Evolutionary conservation across 1,140 invertebrate genomes (phyloP).

Genomic region (Nephotettix cincticeps): DNA sequence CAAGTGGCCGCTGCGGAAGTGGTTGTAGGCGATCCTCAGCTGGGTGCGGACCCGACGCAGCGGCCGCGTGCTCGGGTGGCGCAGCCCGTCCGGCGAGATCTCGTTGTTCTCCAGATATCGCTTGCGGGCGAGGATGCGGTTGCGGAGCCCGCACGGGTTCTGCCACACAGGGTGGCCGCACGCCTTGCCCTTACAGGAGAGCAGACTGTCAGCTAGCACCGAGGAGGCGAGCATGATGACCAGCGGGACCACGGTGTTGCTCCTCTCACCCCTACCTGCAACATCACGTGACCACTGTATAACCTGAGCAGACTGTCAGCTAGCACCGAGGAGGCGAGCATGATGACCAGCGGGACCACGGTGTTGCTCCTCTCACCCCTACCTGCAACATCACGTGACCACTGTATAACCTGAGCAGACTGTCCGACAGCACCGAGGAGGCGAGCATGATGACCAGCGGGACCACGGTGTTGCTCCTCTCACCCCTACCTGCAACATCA

Average conservation of each 20-base stretch:
- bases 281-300: too few species aligned
- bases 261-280: slow-evolving; percentile 38
- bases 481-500: too few species aligned
- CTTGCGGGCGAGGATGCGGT: neutral
- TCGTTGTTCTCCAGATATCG: slow-evolving; percentile 9
- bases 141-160: slow-evolving; percentile 47
- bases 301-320: slow-evolving; percentile 29
- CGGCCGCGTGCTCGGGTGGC: slow-evolving; percentile 30
- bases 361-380: too few species aligned
- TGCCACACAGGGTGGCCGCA: slow-evolving; percentile 42
- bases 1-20: slow-evolving; percentile 43
- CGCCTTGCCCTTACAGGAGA: slow-evolving; percentile 24
- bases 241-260: slow-evolving; percentile 42
- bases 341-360: too few species aligned
- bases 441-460: too few species aligned
- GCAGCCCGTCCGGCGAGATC: slow-evolving; percentile 12
- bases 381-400: too few species aligned
- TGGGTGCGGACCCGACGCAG: slow-evolving; percentile 49
- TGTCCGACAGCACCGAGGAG: too few species aligned
- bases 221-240: slow-evolving; percentile 1
- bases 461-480: too few species aligned
- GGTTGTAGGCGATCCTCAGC: slow-evolving; percentile 47
- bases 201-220: slow-evolving; percentile 37
- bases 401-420: too few species aligned
- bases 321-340: too few species aligned